A percentile compares a stretch with the other conserved stretches of the same genome.
These are phyloP conservation scores for Ramphastos sulfuratus DNA, from an alignment of 2,113 vertebrate species.

Conservation along the genomic window DNA sequence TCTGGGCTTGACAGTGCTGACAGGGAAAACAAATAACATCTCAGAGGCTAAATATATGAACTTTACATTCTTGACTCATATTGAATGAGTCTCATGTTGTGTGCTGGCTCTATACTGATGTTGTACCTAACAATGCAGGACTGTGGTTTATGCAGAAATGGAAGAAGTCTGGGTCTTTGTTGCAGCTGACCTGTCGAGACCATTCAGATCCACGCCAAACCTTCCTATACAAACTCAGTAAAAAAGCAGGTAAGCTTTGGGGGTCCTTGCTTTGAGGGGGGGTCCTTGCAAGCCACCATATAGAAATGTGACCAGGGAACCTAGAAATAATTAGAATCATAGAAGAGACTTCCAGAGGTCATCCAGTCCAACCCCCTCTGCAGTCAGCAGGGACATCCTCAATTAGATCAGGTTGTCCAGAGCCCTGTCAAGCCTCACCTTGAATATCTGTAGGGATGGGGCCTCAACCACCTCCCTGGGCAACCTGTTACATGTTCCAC, in stretches of 20 bases:
- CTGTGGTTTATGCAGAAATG: constrained; percentile 99
- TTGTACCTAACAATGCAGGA: constrained; percentile 76
- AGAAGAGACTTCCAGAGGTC: too few relatives aligned
- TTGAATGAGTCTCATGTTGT: background rate
- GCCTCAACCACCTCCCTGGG: too few relatives aligned
- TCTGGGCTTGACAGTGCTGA: background rate
- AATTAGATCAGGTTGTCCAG: too few relatives aligned
- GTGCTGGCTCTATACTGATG: constrained; percentile 10
- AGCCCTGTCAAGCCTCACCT: too few relatives aligned
- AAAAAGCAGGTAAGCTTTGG: constrained; percentile 89
- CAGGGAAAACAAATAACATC: background rate
- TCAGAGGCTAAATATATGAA: background rate
- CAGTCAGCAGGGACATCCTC: too few relatives aligned
- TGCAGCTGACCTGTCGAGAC: constrained; percentile 96
- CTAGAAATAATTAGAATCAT: too few relatives aligned
- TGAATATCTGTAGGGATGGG: too few relatives aligned
- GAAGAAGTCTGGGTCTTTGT: constrained; percentile 97
- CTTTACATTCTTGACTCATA: background rate
- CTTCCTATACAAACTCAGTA: constrained; percentile 98
- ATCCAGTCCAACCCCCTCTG: too few relatives aligned
- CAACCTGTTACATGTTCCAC: too few relatives aligned
- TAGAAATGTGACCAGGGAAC: too few relatives aligned
- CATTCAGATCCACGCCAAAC: constrained; percentile 97
- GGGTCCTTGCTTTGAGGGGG: background rate
- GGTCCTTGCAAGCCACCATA: background rate